Evolutionary conservation across 2,797 vertebrate genomes (phyloP).

Genomic region (Fistularia commersonii): DNA sequence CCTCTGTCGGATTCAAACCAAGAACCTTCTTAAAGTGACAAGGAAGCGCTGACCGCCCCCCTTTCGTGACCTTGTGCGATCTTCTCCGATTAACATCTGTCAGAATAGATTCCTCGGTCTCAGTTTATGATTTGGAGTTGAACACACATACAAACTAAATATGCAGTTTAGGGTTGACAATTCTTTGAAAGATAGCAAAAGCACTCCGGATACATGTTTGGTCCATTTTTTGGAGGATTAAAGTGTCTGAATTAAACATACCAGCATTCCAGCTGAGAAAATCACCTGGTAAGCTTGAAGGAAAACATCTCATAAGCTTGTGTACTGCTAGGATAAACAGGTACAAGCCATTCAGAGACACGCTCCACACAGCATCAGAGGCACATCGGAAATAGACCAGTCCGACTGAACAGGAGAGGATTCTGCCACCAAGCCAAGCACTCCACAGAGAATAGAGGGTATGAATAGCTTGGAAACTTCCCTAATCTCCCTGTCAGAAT

Average conservation of each 20-base stretch:
- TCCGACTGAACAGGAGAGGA: conserved; percentile 59
- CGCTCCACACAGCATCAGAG: conserved; percentile 58
- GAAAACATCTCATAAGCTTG: conserved; percentile 72
- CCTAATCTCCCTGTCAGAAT: conserved; percentile 69
- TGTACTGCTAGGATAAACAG: conserved; percentile 75
- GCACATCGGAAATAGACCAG: conserved; percentile 68
- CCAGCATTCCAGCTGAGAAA: conserved; percentile 61
- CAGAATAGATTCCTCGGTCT: no score
- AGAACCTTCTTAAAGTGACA: no score
- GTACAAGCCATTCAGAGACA: conserved; percentile 74
- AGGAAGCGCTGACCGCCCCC: no score
- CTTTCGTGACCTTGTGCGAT: no score
- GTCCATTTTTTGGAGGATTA: conserved; percentile 71
- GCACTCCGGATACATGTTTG: conserved; percentile 56
- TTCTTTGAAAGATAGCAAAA: conserved; percentile 33
- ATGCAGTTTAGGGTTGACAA: not conserved
- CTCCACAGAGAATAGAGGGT: conserved; percentile 44
- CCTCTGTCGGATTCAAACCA: no score
- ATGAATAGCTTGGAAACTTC: conserved; percentile 72
- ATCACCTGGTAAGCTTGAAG: conserved; percentile 69
- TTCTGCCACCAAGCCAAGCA: conserved; percentile 52
- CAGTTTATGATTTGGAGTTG: no score
- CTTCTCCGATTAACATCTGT: no score
- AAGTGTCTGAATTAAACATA: conserved; percentile 64
- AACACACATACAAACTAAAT: no score